phyloP scores from a whole-genome alignment of 2,888 invertebrate genomes.

The Trichopoda pennipes region DNA sequence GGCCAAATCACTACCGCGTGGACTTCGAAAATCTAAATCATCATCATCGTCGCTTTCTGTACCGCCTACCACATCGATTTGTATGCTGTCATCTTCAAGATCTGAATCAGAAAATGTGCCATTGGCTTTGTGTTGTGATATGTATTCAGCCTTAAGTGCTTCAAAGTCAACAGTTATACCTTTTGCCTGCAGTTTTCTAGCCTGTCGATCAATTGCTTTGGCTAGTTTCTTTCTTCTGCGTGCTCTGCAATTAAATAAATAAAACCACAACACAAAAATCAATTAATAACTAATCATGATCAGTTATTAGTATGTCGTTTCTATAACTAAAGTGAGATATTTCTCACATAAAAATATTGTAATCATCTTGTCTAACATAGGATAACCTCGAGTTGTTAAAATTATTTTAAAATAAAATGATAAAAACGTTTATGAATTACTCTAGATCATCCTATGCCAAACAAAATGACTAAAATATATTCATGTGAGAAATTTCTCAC shows the following conservation, averaged over 20 bases:
- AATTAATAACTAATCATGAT: not conserved
- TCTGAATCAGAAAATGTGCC: conserved; percentile 85
- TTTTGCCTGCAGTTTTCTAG: conserved; percentile 94
- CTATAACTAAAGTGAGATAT: no score
- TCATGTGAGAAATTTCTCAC: no score
- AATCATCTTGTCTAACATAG: no score
- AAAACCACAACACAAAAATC: not conserved
- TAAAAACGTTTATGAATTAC: no score
- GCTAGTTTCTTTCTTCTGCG: conserved; percentile 94
- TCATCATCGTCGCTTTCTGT: conserved; percentile 86
- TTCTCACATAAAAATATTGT: no score
- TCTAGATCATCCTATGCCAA: no score
- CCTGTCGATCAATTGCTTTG: conserved; percentile 95
- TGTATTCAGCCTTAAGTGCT: conserved; percentile 91
- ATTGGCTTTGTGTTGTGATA: conserved; percentile 86
- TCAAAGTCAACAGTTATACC: conserved; percentile 94
- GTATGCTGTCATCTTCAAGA: conserved; percentile 86
- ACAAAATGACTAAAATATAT: no score
- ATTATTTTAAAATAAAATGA: no score
- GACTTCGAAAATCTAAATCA: conserved; percentile 82
- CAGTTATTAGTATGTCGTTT: no score
- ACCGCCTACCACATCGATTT: conserved; percentile 93
- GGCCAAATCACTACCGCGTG: conserved; percentile 74
- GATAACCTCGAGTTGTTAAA: no score
- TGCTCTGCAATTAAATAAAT: conserved; percentile 83